These are phyloP conservation scores for Calosoma granatense DNA, from an alignment of 1,140 invertebrate genomes.

Conservation along the genomic window DNA sequence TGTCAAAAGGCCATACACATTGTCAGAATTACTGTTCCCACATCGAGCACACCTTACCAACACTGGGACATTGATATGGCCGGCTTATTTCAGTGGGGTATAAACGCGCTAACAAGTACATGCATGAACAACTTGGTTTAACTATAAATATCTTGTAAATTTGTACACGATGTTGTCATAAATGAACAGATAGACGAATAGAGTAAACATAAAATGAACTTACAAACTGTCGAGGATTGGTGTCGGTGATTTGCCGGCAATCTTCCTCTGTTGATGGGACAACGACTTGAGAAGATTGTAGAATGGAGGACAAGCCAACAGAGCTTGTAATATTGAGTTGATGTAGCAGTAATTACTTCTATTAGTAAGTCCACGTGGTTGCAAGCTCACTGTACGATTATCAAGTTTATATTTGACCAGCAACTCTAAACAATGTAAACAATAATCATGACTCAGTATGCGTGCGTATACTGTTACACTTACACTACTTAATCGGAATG, in stretches of 20 bases:
- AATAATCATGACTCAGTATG: neutral
- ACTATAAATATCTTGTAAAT: too few species aligned
- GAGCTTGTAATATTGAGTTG: slow-evolving; percentile 82
- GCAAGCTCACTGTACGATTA: slow-evolving; percentile 58
- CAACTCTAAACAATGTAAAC: slow-evolving; percentile 49
- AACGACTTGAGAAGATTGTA: slow-evolving; percentile 77
- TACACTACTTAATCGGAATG: slow-evolving; percentile 8
- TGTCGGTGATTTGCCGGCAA: slow-evolving; percentile 54
- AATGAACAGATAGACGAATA: neutral
- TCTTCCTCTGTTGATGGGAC: slow-evolving; percentile 46
- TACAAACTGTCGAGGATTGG: slow-evolving; percentile 88
- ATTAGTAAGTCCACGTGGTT: slow-evolving; percentile 82
- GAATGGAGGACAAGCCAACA: slow-evolving; percentile 87
- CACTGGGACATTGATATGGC: neutral
- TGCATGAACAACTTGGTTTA: too few species aligned
- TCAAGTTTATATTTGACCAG: slow-evolving; percentile 61
- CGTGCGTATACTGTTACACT: slow-evolving; percentile 14
- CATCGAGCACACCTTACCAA: neutral
- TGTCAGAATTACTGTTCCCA: neutral
- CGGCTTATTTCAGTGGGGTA: slow-evolving; percentile 1
- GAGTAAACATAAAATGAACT: slow-evolving; percentile 34
- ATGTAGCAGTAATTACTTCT: slow-evolving; percentile 93
- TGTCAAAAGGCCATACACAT: neutral
- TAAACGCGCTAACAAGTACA: too few species aligned
- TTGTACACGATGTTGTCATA: too few species aligned